A percentile compares a stretch with the other conserved stretches of the same genome.
These are phyloP conservation scores for Lacerta agilis DNA, from an alignment of 2,797 vertebrate genomes.

Conservation along the genomic window DNA sequence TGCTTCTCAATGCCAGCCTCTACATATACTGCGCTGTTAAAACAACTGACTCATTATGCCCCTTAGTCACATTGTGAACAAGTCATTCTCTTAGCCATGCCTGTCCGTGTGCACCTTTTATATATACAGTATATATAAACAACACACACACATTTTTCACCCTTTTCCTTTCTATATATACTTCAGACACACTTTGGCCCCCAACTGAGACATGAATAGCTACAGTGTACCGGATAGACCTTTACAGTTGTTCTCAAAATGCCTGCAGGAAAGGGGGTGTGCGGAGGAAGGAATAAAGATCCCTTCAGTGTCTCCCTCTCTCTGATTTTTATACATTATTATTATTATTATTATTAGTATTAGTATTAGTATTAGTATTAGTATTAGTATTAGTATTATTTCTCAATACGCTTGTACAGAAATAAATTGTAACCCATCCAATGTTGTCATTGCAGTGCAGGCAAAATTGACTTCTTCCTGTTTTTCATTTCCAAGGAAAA, in stretches of 20 bases:
- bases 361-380: not conserved
- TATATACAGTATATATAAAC: not conserved
- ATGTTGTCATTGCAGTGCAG: not conserved
- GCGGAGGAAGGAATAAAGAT: not conserved
- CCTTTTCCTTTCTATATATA: constrained; percentile 6
- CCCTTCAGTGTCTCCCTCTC: not conserved
- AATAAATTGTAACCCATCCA: not conserved
- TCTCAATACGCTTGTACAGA: not conserved
- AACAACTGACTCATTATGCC: constrained; percentile 68
- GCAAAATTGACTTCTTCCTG: not conserved
- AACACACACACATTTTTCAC: constrained; percentile 7
- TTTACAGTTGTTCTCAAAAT: constrained; percentile 58
- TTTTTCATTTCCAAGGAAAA: not conserved
- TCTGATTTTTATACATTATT: not conserved
- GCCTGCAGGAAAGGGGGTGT: not conserved
- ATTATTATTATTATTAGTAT: not conserved
- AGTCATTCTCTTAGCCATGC: constrained; percentile 51
- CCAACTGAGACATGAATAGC: constrained; percentile 71
- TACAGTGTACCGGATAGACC: constrained; percentile 64
- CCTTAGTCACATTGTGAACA: constrained; percentile 38
- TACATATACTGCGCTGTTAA: constrained; percentile 46
- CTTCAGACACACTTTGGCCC: constrained; percentile 27
- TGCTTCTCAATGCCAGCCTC: constrained; percentile 50
- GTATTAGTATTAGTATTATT: not conserved
- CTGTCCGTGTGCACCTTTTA: not conserved